Evolutionary conservation across 2,888 invertebrate species (phyloP), one percentile per base, ranked within the genome.

Genomic region (Ennomos quercinarius): DNA sequence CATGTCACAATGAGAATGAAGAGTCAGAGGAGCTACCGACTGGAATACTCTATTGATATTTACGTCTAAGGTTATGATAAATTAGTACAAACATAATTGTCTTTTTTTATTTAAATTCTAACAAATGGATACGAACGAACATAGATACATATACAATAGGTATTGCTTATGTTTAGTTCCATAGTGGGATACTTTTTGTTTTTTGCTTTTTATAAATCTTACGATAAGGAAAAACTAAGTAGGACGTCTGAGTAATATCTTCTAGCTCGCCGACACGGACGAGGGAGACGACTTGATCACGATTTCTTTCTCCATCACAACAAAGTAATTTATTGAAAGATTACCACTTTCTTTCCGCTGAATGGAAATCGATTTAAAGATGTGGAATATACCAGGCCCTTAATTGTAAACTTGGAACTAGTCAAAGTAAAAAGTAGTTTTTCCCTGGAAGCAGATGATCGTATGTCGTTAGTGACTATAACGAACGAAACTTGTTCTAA

Each of bases 11-110:
- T 84, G 0, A 53, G 80, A 3, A 66, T 84, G 64, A 83, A 83
- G 71, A 84, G 83, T 34, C 79, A 83, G 43, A 59, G 80, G 17
- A 84, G 83, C 45, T 83, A 83, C 53, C 62, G 81, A 10, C 63
- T 84, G 8, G 76, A 84, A 36, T 84, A 75, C 52, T 71, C 72
- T 6, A 78, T 84, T 9, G 82, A 84, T 42, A 76, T 83, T 51
- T 84, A 79, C 49, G 74, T 71, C 13, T 83, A 69, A 66, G 37
- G 50, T 12, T 8, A 39, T 35, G 10, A 35, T 44, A 38, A 11
- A 52, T 34, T 39, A 43, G 38, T n/a, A 3, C 36, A 41, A 41
- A 12, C 8, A 39, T 9, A n/a, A 40, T 10, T 9, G 2, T 12
- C n/a, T 13, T 12, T 38, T n/a, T 38, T 8, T 42, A 48, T 43